phyloP scores from a whole-genome alignment of 2,888 invertebrate species.

The Eupithecia subfuscata region DNA sequence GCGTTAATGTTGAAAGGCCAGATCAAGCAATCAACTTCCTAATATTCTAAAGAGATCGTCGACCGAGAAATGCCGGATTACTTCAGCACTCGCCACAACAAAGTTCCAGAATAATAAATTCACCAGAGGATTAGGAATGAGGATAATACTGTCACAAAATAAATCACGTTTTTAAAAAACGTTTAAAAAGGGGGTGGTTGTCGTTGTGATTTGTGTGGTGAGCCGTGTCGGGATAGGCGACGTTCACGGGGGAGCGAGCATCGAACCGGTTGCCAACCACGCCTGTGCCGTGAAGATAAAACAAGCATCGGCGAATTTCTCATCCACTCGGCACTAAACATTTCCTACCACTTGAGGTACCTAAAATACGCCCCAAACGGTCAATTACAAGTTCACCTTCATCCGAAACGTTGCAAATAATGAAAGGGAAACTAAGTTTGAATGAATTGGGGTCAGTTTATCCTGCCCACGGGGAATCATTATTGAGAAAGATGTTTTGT shows the following conservation, averaged over 20 bases:
- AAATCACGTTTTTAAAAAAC: constrained; percentile 73
- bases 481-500: constrained; percentile 36
- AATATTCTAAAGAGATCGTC: constrained; percentile 27
- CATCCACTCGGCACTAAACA: constrained; percentile 20
- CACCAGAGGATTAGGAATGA: constrained; percentile 70
- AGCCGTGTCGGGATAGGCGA: constrained; percentile 49
- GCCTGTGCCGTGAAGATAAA: constrained; percentile 65
- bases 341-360: constrained; percentile 11
- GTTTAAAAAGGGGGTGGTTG: constrained; percentile 66
- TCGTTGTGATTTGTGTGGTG: constrained; percentile 66
- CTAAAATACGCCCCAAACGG: constrained; percentile 30
- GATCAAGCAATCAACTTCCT: constrained; percentile 39
- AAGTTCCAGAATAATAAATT: constrained; percentile 74
- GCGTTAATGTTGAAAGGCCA: constrained; percentile 24
- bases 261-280: constrained; percentile 35
- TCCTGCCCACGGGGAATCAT: constrained; percentile 30
- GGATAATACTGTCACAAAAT: constrained; percentile 71
- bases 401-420: constrained; percentile 40
- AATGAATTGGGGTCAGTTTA: constrained; percentile 45
- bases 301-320: constrained; percentile 41
- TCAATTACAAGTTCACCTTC: constrained; percentile 44
- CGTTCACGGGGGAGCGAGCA: constrained; percentile 39
- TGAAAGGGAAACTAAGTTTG: constrained; percentile 43
- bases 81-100: constrained; percentile 68
- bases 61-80: constrained; percentile 61